Percentiles rank a stretch among this genome's conserved stretches.
phyloP scores from a whole-genome alignment of 2,888 invertebrate genomes.

The Nebria salina region DNA sequence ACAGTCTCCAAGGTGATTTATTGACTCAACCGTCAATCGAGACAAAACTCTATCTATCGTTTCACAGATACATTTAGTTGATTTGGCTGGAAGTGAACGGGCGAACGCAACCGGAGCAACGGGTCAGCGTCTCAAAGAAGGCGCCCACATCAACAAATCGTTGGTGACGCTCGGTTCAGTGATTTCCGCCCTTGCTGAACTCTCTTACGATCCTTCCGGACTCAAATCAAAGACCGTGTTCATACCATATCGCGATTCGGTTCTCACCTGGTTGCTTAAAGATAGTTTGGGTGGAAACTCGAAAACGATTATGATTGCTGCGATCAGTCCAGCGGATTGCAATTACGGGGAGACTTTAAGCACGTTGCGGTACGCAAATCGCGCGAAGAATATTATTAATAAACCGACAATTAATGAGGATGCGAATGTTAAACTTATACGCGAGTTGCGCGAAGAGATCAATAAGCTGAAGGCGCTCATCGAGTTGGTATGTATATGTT shows the following conservation, averaged over 20 bases:
- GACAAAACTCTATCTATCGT: not conserved
- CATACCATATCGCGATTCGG: slow-evolving; percentile 89
- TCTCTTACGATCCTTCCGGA: slow-evolving; percentile 61
- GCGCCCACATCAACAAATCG: slow-evolving; percentile 91
- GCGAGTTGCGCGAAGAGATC: slow-evolving; percentile 86
- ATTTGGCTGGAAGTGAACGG: slow-evolving; percentile 89
- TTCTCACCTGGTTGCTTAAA: slow-evolving; percentile 87
- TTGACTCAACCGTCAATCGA: not conserved
- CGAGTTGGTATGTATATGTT: slow-evolving; percentile 66
- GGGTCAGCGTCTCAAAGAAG: slow-evolving; percentile 88
- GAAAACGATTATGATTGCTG: slow-evolving; percentile 92
- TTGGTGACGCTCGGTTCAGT: slow-evolving; percentile 88
- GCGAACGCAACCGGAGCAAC: slow-evolving; percentile 91
- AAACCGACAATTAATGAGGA: slow-evolving; percentile 92
- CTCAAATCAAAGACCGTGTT: slow-evolving; percentile 65
- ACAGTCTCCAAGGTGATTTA: slow-evolving; percentile 80
- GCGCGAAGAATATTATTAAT: slow-evolving; percentile 91
- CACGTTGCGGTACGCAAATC: slow-evolving; percentile 86
- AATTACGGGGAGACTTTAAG: slow-evolving; percentile 89
- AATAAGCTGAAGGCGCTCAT: slow-evolving; percentile 81
- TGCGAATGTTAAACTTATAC: slow-evolving; percentile 86
- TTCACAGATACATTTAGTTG: slow-evolving; percentile 78
- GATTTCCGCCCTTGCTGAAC: slow-evolving; percentile 85
- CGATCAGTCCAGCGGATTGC: slow-evolving; percentile 75
- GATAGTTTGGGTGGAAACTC: slow-evolving; percentile 91